Conservation (phyloP, 2,888 invertebrate genomes). For the Nemotelus pantherinus region DNA sequence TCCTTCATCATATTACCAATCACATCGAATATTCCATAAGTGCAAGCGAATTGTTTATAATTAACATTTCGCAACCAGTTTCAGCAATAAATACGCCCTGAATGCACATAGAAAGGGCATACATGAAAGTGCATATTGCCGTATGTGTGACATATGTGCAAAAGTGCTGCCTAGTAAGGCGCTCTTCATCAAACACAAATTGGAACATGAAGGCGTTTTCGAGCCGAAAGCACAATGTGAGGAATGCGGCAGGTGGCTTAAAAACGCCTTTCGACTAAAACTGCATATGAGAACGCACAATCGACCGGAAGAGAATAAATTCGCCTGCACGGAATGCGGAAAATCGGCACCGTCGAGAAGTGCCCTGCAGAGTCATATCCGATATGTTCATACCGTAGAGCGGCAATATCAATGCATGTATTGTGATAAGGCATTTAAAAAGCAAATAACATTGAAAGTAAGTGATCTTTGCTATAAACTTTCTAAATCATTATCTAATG, state of each 20-base stretch:
- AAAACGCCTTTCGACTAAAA: conserved; percentile 38
- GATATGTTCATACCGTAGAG: conserved; percentile 48
- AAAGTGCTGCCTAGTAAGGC: conserved; percentile 42
- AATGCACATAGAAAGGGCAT: conserved; percentile 33
- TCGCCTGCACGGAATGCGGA: conserved; percentile 47
- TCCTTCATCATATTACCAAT: neutral
- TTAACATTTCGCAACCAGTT: conserved; percentile 31
- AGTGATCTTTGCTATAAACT: conserved; percentile 18
- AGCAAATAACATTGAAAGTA: conserved; percentile 36
- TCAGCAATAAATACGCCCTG: conserved; percentile 36
- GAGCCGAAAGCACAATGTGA: conserved; percentile 47
- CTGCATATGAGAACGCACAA: conserved; percentile 42
- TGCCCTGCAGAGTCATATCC: conserved; percentile 49
- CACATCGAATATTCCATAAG: neutral
- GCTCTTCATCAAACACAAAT: conserved; percentile 40
- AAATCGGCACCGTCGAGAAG: conserved; percentile 45
- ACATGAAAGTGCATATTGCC: conserved; percentile 22
- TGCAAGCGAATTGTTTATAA: conserved; percentile 8
- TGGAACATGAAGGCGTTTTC: conserved; percentile 34
- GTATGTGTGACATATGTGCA: conserved; percentile 45
- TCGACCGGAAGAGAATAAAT: conserved; percentile 32
- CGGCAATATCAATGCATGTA: conserved; percentile 45
- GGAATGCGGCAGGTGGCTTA: conserved; percentile 47
- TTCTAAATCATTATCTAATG: conserved; percentile 22
- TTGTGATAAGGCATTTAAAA: conserved; percentile 51